Percentiles rank a stretch among this genome's conserved stretches.
Conservation (phyloP, 2,888 invertebrate species). For the Masnerella sp. region DNA sequence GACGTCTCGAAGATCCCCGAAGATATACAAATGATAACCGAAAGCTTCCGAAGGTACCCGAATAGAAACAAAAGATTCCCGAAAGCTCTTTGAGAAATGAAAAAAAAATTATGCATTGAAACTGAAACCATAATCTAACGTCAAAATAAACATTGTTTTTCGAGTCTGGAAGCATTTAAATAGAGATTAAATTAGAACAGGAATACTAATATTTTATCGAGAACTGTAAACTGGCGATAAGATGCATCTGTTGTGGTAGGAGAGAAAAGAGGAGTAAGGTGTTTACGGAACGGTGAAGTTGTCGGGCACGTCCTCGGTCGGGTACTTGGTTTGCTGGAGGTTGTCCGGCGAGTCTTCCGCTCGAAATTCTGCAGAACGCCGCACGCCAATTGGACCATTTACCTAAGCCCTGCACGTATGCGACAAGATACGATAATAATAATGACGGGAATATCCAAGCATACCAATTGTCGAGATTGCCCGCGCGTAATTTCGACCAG, state of each 20-base stretch:
- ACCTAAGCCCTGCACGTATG: slow-evolving; percentile 43
- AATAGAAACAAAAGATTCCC: no score
- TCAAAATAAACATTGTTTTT: no score
- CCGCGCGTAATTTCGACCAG: slow-evolving; percentile 18
- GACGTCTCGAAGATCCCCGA: no score
- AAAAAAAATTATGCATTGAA: no score
- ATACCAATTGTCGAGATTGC: slow-evolving; percentile 38
- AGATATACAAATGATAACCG: no score
- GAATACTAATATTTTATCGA: no score
- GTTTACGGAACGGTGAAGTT: slow-evolving; percentile 13
- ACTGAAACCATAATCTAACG: no score
- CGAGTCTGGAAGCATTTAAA: no score
- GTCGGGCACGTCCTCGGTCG: slow-evolving; percentile 41
- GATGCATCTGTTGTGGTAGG: slow-evolving; percentile 21
- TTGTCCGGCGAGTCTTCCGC: slow-evolving; percentile 37
- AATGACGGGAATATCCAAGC: slow-evolving; percentile 29
- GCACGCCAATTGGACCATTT: slow-evolving; percentile 38
- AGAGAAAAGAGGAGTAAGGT: slow-evolving; percentile 19
- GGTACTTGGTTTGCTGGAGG: slow-evolving; percentile 23
- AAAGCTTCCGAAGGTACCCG: no score
- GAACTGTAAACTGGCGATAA: no score
- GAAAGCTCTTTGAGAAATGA: no score
- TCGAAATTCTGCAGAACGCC: slow-evolving; percentile 37
- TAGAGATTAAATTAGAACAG: no score
- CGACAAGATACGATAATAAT: slow-evolving; percentile 52